Evolutionary conservation across 1,140 invertebrate genomes (phyloP), one percentile per base, ranked within the genome.

Genomic region (Drosophila miranda): DNA sequence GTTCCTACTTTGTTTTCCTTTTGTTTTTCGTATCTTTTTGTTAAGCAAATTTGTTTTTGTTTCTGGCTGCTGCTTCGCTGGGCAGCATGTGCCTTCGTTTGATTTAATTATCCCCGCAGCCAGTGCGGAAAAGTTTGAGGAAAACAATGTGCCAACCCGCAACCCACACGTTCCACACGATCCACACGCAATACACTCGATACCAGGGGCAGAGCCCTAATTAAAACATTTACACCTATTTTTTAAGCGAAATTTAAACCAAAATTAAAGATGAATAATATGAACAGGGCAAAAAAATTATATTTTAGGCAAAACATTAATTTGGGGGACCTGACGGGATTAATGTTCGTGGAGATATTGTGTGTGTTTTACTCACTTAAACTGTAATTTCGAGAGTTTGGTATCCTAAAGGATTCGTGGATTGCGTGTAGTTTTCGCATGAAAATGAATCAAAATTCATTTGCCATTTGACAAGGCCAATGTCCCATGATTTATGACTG

Each of bases 401-500:
- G 30, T 3, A 34, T 13, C 3, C 11, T 38, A 4, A 38, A 13
- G 34, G 34, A 38, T 38, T 38, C 8, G 11, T 38, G 11, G 56
- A 74, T 74, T 78, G 79, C 79, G 79, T 75, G 76, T 83, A 66
- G 48, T 45, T 61, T 49, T 53, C 59, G 57, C 68, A 73, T 78
- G 26, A 63, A 68, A 68, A 68, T 68, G 55, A 68, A 68, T 68
- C 64, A 68, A 68, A 68, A 38, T 73, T 75, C 56, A 75, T 78
- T 79, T 59, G 45, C 58, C 64, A 60, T 75, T 75, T 83, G 80
- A 83, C 80, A 83, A 75, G 75, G 66, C 61, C 61, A 79, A 79
- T 61, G 67, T 48, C 71, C 34, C 61, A 64, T 83, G 80, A 83
- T 83, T 83, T 83, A 83, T 83, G 80, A 55, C 54, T 46, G 49